Percentiles rank a stretch among this genome's conserved stretches.
phyloP scores from a whole-genome alignment of 2,888 invertebrate species.

The Orthosia gothica region DNA sequence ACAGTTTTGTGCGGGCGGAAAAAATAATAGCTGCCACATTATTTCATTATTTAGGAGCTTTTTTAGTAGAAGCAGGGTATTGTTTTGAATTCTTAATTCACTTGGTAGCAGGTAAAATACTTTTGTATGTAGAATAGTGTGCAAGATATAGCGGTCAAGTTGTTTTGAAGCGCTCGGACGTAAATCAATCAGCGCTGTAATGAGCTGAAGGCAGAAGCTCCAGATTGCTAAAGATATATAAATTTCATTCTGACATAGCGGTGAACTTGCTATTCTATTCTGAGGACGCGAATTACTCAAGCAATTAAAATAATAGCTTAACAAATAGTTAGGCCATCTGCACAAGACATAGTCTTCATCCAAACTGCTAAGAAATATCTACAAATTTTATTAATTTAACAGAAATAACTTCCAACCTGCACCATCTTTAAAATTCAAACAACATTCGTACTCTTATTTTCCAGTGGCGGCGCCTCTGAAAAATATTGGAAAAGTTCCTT shows the following conservation, averaged over 20 bases:
- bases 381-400: not conserved
- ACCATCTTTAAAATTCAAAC: not conserved
- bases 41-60: slow-evolving; percentile 15
- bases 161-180: not conserved
- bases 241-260: slow-evolving; percentile 11
- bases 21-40: slow-evolving; percentile 29
- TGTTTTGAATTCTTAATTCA: slow-evolving; percentile 21
- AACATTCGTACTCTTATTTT: not conserved
- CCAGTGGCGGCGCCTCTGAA: not conserved
- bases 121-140: not conserved
- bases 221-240: not conserved
- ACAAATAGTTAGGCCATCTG: not conserved
- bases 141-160: slow-evolving; percentile 15
- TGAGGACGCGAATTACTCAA: not conserved
- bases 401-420: not conserved
- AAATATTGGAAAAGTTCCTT: not conserved
- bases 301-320: not conserved
- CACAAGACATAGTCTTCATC: not conserved
- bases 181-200: slow-evolving; percentile 9
- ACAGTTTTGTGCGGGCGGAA: slow-evolving; percentile 9
- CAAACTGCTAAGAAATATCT: not conserved
- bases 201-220: not conserved
- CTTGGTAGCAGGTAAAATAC: not conserved
- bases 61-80: slow-evolving; percentile 8
- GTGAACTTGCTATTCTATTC: not conserved